These are phyloP conservation scores for Argyresthia albistria DNA, from an alignment of 2,888 invertebrate species.

Conservation along the genomic window DNA sequence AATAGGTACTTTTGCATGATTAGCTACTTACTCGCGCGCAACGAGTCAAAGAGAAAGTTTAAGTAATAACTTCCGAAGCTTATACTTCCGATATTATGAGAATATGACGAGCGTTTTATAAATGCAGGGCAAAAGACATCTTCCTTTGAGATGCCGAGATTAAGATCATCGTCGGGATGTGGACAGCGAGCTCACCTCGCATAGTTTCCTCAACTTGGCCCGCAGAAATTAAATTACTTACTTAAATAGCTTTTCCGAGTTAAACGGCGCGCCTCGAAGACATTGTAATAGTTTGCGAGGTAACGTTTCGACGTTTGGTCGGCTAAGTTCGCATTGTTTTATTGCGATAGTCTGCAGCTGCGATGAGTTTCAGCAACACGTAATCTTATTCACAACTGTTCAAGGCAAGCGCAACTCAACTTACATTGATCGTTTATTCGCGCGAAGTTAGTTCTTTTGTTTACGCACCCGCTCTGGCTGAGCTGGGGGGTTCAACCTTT, in stretches of 20 bases:
- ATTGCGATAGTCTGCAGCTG: slow-evolving; percentile 22
- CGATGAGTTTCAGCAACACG: slow-evolving; percentile 27
- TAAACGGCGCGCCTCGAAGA: slow-evolving; percentile 31
- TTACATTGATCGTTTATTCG: slow-evolving; percentile 3
- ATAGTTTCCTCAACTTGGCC: slow-evolving; percentile 44
- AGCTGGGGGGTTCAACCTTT: no score
- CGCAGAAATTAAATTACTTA: slow-evolving; percentile 47
- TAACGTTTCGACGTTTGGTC: slow-evolving; percentile 26
- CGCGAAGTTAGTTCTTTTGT: neutral
- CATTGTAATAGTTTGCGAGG: slow-evolving; percentile 38
- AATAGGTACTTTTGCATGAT: no score
- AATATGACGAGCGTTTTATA: neutral
- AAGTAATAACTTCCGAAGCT: neutral
- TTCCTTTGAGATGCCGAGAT: slow-evolving; percentile 44
- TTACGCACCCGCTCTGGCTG: neutral
- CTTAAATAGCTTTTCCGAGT: slow-evolving; percentile 47
- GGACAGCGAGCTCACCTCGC: slow-evolving; percentile 16
- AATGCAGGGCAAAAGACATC: slow-evolving; percentile 29
- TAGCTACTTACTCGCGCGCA: no score
- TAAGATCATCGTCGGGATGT: slow-evolving; percentile 27
- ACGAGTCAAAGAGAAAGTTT: no score
- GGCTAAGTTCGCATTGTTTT: slow-evolving; percentile 31
- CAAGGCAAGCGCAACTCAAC: slow-evolving; percentile 15
- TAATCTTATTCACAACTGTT: slow-evolving; percentile 26
- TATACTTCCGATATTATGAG: neutral